Base-by-base conservation (phyloP, 2,797 vertebrate species). In the Denticeps clupeoides region DNA sequence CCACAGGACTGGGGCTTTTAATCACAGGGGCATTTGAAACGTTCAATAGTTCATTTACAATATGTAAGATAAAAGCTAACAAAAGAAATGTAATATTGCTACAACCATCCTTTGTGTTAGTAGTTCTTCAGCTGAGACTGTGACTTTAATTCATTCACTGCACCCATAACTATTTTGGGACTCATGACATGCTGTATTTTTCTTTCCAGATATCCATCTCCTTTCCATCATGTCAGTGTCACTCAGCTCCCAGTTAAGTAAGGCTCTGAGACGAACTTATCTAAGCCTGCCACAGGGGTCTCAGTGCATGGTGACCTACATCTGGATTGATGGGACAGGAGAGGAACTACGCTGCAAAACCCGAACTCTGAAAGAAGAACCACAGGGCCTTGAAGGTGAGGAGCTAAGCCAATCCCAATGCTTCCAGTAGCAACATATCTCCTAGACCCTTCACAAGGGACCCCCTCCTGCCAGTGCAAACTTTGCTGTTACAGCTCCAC, bases 321-420 rank as follows among this genome's bases (percentile, higher is more conserved):
- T 92, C 29, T 93, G 90, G 90, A 82, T 92, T 1, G 89, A 91
- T 0, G 89, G 89, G 42, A 85, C 75, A 0, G 87, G 90, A 0
- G 85, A 87, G 45, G 79, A 75, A 0, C 81, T 92, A 12, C 84
- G 89, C 32, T 83, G 71, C 70, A 92, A 94, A 67, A 88, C 82
- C 3, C 70, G 76, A 26, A 91, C 88, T 19, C 69, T 91, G 56
- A 72, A 82, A 1, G 37, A 16, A 2, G 87, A 89, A 63, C 89
- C 89, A 3, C 66, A 69, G 18, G 60, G 62, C 51, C 13, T 88
- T 1, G 53, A 82, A 27, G 88, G 90, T 91, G 79, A 57, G 0
- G 1, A 4, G 26, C 4, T 5, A n/a, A n/a, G n/a, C n/a, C n/a
- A n/a, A n/a, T n/a, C n/a, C n/a, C n/a, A n/a, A n/a, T n/a, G n/a